These are phyloP conservation scores for Lanius ludovicianus DNA, from an alignment of 2,113 vertebrate genomes.

Conservation along the genomic window DNA sequence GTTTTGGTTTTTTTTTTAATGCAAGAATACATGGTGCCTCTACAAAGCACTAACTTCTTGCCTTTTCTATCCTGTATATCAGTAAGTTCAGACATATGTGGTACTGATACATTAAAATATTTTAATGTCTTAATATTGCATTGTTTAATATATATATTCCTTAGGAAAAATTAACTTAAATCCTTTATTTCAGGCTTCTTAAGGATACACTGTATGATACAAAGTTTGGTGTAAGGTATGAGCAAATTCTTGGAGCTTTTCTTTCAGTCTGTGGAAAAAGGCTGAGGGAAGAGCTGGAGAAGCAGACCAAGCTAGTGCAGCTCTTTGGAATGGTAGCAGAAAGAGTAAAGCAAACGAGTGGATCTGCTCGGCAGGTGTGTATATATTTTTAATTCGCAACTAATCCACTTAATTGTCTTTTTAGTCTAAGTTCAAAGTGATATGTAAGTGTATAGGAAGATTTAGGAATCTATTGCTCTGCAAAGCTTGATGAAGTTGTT, in stretches of 20 bases:
- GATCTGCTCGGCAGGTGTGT: conserved; percentile 88
- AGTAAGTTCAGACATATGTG: neutral
- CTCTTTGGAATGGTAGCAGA: conserved; percentile 91
- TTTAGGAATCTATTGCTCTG: neutral
- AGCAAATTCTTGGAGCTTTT: conserved; percentile 88
- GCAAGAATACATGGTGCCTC: neutral
- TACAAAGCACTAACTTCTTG: neutral
- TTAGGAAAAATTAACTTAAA: neutral
- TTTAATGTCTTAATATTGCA: neutral
- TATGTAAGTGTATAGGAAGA: neutral
- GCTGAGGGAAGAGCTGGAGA: conserved; percentile 88
- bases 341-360: conserved; percentile 88
- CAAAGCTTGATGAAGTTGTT: neutral
- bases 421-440: neutral
- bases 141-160: neutral
- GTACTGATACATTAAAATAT: neutral
- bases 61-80: neutral
- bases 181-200: conserved; percentile 85
- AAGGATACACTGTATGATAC: conserved; percentile 92
- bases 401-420: neutral
- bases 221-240: conserved; percentile 86
- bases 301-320: conserved; percentile 88
- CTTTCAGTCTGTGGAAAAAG: conserved; percentile 88
- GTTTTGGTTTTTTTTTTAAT: neutral
- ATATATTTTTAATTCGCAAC: neutral